Evolutionary conservation across 2,797 vertebrate species (phyloP), one percentile per base, ranked within the genome.

Genomic region (Bovichtus variegatus): DNA sequence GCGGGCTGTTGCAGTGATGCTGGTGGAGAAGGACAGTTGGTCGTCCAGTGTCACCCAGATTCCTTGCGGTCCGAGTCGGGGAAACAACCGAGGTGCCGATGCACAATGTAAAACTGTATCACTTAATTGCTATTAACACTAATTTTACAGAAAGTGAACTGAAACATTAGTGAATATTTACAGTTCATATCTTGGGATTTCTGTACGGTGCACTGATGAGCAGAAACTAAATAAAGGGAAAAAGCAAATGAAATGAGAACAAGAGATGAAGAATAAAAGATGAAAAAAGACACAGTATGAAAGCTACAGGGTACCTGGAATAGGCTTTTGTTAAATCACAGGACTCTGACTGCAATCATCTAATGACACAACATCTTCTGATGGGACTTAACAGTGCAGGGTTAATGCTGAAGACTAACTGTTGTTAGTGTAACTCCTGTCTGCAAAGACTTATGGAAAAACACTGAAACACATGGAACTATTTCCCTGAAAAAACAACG

Each of bases 381-480:
- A 49, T 21, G 15, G 47, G 38, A 68, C 60, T 19, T 2, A 11
- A 54, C 51, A 29, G 41, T 49, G 44, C 51, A 21, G 64, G 51
- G 4, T 55, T 31, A 51, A 47, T 34, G 40, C 11, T 74, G 47
- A 50, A 46, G 57, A 70, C 62, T 34, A 68, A 72, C 74, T 19
- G 58, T n/a, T n/a, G n/a, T n/a, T n/a, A n/a, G n/a, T n/a, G n/a
- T n/a, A n/a, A n/a, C 69, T 58, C 50, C 21, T 64, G 46, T 78
- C 69, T 74, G 66, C 18, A 11, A 21, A 40, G 41, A 61, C 70
- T 77, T 58, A 21, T 43, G 54, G 73, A 62, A 63, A 70, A 80
- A 46, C 54, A 72, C 18, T 25, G 5, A 61, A 77, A 87, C 79
- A 84, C 38, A 67, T 82, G 83, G 71, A 82, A 77, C 9, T 62